phyloP scores from a whole-genome alignment of 2,797 vertebrate genomes.

The Karalla daura region DNA sequence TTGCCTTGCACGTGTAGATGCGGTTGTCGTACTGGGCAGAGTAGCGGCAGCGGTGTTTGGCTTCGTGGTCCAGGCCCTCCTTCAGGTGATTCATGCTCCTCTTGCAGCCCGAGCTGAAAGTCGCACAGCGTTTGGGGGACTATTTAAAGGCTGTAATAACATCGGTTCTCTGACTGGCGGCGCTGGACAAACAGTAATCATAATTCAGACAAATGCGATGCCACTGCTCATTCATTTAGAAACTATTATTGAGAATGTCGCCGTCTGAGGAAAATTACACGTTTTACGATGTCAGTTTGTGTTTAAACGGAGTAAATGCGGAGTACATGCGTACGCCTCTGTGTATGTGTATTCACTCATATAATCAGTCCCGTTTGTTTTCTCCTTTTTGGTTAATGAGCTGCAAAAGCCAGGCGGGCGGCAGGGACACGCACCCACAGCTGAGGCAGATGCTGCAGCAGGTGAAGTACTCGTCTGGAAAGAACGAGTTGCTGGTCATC shows the following conservation, averaged over 20 bases:
- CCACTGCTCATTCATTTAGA: no score
- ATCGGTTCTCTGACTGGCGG: no score
- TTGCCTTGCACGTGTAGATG: constrained; percentile 97
- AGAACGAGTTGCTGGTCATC: constrained; percentile 95
- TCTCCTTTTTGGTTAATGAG: no score
- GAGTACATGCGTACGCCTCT: background rate
- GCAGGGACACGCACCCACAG: constrained; percentile 91
- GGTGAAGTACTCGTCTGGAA: constrained; percentile 98
- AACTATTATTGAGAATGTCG: no score
- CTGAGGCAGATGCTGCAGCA: constrained; percentile 96
- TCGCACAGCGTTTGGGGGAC: background rate
- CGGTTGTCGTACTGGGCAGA: constrained; percentile 96
- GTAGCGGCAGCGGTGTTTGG: constrained; percentile 95
- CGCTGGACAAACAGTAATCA: no score
- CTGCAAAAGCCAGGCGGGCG: no score
- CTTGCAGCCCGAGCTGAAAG: constrained; percentile 91
- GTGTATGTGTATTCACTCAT: background rate
- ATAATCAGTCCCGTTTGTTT: no score
- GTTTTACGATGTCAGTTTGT: no score
- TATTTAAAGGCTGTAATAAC: background rate
- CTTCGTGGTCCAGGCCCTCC: constrained; percentile 92
- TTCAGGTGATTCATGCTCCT: constrained; percentile 99
- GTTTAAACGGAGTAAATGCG: no score
- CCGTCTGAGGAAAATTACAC: no score
- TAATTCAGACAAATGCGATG: no score